Evolutionary conservation across 2,113 vertebrate genomes (phyloP), one percentile per base, ranked within the genome.

Genomic region (Sinosuthora webbiana): DNA sequence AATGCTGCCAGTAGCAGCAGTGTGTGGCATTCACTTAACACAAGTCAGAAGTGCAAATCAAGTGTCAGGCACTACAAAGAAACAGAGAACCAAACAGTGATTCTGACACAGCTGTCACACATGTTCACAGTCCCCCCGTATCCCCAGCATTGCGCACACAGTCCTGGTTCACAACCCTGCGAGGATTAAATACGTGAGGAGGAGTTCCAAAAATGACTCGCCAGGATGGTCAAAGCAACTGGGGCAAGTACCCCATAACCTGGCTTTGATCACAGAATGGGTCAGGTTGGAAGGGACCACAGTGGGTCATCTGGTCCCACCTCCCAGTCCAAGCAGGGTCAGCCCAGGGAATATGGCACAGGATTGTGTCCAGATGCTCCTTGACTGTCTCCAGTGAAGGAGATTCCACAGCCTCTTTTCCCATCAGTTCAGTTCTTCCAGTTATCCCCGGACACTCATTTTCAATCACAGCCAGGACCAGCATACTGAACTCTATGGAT

Each of bases 111-210:
- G 64, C n/a, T 62, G 45, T 59, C n/a, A 9, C 12, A 41, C 22
- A 37, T 5, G 25, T 18, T 28, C 35, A 28, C 0, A 2, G 68
- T 18, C 22, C 41, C n/a, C 20, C 31, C 0, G 0, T 4, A 65
- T 4, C 44, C n/a, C 0, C 0, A 86, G 53, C 62, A 11, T 42
- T 27, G 25, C 1, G 18, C 10, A 27, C 71, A 31, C 37, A 41
- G 37, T 27, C 27, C 79, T 37, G n/a, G 31, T 21, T 73, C 75
- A 55, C 21, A 41, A 8, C 16, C 31, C 41, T 56, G 63, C 4
- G 7, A 76, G 9, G 7, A 69, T 23, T 69, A 73, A 80, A 37
- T 1, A 53, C 0, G 2, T 13, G 19, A 3, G 18, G 25, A 56
- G 44, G 37, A 71, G 44, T 33, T 89, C 62, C 42, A 39, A 27